A percentile compares a stretch with the other conserved stretches of the same genome.
Evolutionary conservation across 2,113 vertebrate species (phyloP).

Genomic region (Actenoides lindsayi): DNA sequence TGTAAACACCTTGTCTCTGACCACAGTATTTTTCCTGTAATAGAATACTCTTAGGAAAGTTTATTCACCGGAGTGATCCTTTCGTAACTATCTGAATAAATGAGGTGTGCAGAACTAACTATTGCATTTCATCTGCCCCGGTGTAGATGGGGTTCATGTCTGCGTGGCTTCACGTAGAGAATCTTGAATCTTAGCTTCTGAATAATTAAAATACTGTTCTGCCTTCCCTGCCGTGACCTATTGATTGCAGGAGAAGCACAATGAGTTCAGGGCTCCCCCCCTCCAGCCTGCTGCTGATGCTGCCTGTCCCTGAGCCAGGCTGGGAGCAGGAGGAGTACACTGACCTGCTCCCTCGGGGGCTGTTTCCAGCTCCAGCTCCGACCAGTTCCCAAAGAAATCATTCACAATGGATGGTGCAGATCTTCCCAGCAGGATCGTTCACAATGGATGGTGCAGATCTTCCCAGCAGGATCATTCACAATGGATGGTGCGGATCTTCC

Average conservation of each 20-base stretch:
- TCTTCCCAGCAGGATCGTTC: too few species aligned
- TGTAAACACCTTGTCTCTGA: not conserved
- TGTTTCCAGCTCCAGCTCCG: not conserved
- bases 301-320: not conserved
- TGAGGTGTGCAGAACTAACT: not conserved
- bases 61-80: not conserved
- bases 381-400: not conserved
- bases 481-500: not conserved
- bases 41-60: not conserved
- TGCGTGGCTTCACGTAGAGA: not conserved
- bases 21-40: not conserved
- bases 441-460: not conserved
- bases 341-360: not conserved
- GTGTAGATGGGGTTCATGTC: rapidly evolving
- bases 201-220: not conserved
- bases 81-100: not conserved
- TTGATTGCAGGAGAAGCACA: not conserved
- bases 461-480: not conserved
- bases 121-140: not conserved
- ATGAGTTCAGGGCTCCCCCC: not conserved
- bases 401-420: too few species aligned
- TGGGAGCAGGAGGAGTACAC: not conserved
- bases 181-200: not conserved
- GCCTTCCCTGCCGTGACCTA: not conserved
- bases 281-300: not conserved